Evolutionary conservation across 2,888 invertebrate species (phyloP).

Genomic region (Sepioteuthis lessoniana): DNA sequence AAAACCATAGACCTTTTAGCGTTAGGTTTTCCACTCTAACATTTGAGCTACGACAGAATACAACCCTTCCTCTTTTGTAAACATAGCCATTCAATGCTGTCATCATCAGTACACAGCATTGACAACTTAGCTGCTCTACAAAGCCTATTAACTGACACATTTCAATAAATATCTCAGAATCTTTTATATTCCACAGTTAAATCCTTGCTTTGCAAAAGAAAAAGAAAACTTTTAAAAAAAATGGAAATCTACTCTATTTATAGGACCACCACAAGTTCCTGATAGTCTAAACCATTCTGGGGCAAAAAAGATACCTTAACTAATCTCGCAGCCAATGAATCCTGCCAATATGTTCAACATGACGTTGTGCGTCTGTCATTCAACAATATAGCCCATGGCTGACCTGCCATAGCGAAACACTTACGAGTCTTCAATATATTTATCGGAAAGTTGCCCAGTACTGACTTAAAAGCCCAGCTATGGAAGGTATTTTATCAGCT

Average conservation of each 20-base stretch:
- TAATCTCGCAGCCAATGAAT: background rate
- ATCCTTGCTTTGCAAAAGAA: no score
- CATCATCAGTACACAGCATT: no score
- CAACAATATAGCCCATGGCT: background rate
- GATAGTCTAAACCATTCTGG: background rate
- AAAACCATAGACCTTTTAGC: no score
- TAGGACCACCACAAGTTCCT: background rate
- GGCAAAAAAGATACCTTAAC: background rate
- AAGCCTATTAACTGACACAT: no score
- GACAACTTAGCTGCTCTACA: no score
- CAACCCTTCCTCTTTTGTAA: no score
- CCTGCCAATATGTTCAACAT: background rate
- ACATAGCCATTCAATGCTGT: no score
- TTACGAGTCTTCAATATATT: constrained; percentile 13
- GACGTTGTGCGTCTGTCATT: background rate
- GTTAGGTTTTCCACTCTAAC: no score
- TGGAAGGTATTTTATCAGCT: constrained; percentile 6
- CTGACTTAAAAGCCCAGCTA: background rate
- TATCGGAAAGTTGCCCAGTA: background rate
- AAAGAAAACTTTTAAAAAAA: background rate
- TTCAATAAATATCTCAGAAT: no score
- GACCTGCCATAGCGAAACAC: background rate
- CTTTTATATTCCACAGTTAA: no score
- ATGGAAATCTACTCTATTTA: background rate
- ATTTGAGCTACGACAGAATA: no score